A percentile compares a stretch with the other conserved stretches of the same genome.
phyloP scores from a whole-genome alignment of 2,888 invertebrate genomes.

The Cosmopolites sordidus region DNA sequence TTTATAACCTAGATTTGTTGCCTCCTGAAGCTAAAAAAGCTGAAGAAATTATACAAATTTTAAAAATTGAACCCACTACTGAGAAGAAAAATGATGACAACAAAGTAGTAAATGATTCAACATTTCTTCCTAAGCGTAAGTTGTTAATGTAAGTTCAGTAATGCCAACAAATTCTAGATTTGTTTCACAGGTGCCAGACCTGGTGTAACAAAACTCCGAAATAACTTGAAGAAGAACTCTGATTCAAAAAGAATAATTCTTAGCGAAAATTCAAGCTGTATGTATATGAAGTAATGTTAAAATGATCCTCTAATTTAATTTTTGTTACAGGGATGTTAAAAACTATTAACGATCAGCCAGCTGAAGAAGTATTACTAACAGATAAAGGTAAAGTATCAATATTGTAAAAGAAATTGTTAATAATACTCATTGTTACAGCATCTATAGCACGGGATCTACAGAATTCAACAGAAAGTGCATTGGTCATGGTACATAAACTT shows the following conservation, averaged over 20 bases:
- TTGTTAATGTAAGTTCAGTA: no score
- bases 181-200: background rate
- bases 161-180: no score
- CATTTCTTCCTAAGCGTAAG: no score
- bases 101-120: no score
- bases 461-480: slow-evolving; percentile 21
- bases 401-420: background rate
- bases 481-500: slow-evolving; percentile 14
- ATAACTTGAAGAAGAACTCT: background rate
- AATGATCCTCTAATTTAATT: background rate
- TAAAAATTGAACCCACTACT: no score
- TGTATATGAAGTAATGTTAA: slow-evolving; percentile 2
- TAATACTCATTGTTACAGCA: slow-evolving; percentile 6
- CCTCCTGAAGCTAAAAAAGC: no score
- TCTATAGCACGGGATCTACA: slow-evolving; percentile 22
- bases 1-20: no score
- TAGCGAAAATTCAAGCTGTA: slow-evolving; percentile 15
- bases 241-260: slow-evolving; percentile 18
- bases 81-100: no score
- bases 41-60: no score
- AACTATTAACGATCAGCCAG: slow-evolving; percentile 24
- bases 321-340: slow-evolving; percentile 19
- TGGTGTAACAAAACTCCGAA: background rate
- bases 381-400: slow-evolving; percentile 18
- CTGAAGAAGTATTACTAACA: slow-evolving; percentile 18